These are phyloP conservation scores for Muschampia staudingeri DNA, from an alignment of 2,888 invertebrate genomes.

Conservation along the genomic window DNA sequence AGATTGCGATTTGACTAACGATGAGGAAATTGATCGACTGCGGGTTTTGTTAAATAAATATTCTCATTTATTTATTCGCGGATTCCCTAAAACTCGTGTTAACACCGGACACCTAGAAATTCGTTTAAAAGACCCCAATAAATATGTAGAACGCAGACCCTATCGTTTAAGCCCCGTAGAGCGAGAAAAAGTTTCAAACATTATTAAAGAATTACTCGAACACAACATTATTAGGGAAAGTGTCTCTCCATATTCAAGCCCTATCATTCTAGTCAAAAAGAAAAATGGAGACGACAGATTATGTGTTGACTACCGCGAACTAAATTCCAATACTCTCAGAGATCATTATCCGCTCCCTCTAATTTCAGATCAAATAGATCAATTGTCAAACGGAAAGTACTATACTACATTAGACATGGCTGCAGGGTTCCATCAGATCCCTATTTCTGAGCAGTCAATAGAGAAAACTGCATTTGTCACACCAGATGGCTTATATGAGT, in stretches of 20 bases:
- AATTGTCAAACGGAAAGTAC: no score
- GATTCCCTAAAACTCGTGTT: neutral
- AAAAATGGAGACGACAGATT: neutral
- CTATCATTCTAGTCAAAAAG: neutral
- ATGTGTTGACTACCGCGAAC: no score
- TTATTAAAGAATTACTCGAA: neutral
- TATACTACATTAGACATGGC: no score
- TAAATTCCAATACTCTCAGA: no score
- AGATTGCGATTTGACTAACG: neutral
- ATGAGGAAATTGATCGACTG: neutral
- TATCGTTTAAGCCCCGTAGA: neutral
- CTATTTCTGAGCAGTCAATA: no score
- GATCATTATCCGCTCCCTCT: no score
- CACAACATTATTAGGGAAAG: neutral
- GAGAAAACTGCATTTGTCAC: no score
- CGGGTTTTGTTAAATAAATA: neutral
- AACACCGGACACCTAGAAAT: neutral
- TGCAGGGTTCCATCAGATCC: no score
- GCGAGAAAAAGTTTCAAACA: neutral
- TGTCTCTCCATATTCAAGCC: neutral
- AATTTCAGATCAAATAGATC: no score
- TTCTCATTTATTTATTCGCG: neutral
- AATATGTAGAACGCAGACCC: neutral
- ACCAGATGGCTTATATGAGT: no score
- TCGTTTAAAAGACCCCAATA: neutral